Percentiles rank a stretch among this genome's conserved stretches.
Conservation (phyloP, 2,113 vertebrate species). For the Ramphastos sulfuratus region DNA sequence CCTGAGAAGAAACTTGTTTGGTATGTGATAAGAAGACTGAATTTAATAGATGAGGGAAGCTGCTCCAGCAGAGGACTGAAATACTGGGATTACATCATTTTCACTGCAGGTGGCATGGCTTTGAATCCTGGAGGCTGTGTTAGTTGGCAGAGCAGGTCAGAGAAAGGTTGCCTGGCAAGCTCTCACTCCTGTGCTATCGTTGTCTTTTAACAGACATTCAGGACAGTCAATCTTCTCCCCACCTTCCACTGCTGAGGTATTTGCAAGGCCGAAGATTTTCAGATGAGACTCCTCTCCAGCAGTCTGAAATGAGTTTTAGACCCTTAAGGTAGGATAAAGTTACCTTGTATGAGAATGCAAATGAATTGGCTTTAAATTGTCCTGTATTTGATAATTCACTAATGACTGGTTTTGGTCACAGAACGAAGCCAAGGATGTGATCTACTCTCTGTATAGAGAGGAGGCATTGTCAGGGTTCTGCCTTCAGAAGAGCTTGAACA, state of each 20-base stretch:
- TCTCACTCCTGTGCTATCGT: background rate
- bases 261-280: slow-evolving; percentile 61
- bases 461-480: background rate
- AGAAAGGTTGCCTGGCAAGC: background rate
- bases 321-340: slow-evolving; percentile 82
- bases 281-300: slow-evolving; percentile 78
- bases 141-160: background rate
- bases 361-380: background rate
- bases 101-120: background rate
- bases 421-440: background rate
- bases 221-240: slow-evolving; percentile 80
- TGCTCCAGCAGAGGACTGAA: background rate
- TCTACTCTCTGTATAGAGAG: background rate
- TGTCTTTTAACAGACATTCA: slow-evolving; percentile 76
- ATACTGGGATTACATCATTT: background rate
- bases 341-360: too few species aligned
- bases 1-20: background rate
- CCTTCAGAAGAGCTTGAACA: background rate
- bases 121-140: background rate
- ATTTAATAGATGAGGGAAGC: background rate
- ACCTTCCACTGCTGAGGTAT: slow-evolving; percentile 74
- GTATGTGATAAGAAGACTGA: background rate
- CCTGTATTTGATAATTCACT: background rate
- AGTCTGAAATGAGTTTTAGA: slow-evolving; percentile 80
- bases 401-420: background rate